Evolutionary conservation across 2,113 vertebrate genomes (phyloP), one percentile per base, ranked within the genome.

Genomic region (Stictonetta naevosa): DNA sequence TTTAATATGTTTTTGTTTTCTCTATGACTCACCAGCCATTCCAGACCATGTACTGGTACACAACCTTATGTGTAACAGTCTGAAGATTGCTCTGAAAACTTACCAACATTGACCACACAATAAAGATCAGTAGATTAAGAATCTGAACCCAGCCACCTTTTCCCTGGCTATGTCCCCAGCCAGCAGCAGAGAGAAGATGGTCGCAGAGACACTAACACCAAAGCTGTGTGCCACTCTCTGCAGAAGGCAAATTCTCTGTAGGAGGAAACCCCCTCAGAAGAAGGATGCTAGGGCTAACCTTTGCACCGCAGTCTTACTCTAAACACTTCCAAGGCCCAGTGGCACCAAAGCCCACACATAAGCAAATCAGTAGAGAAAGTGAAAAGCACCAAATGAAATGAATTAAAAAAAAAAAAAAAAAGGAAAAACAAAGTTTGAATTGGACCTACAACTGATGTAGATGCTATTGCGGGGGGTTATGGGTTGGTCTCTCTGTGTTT

Each of bases 51-150:
- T 44, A 67, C 6, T 8, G 23, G 44, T 71, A 25, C n/a, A 34
- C 4, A 18, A 38, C 15, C 29, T 62, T 16, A 62, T 4, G 4
- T 10, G 29, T 59, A 67, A 83, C 21, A 66, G 38, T 60, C 63
- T 91, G 77, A 80, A 91, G 26, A 77, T 73, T 28, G 68, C 34
- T 80, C 86, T 83, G 76, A 69, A 76, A 89, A 73, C 9, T 76
- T 52, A 88, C 14, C 62, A 83, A 67, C 53, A 68, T 63, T 72
- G 58, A 80, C 72, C 84, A 85, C 71, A 21, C 10, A 21, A 10
- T 48, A 53, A 85, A 22, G 8, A 31, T 48, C 58, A 56, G 22
- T 4, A 82, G 38, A 42, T 69, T 56, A 59, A 68, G 63, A 64
- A 76, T 20, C 38, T 74, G 74, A 87, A 72, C 21, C 19, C 8